Evolutionary conservation across 2,888 invertebrate genomes (phyloP).

Genomic region (Leptopilina syphax): DNA sequence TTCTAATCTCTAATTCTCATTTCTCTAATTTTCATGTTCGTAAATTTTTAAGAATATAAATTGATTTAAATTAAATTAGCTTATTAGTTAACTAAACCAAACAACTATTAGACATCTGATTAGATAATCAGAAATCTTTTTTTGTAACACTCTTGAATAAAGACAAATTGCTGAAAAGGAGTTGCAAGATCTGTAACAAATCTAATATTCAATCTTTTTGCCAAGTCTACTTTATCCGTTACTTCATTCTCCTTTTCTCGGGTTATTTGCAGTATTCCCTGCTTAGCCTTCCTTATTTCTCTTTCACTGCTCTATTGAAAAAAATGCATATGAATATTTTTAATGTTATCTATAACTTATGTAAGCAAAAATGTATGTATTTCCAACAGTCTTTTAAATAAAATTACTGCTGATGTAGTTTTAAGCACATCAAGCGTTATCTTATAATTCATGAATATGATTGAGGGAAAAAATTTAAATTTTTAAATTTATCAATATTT

Average conservation of each 20-base stretch:
- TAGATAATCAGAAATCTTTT: too few relatives aligned
- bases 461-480: too few relatives aligned
- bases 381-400: not conserved
- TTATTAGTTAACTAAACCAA: too few relatives aligned
- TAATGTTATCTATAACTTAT: not conserved
- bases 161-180: not conserved
- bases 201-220: not conserved
- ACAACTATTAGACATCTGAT: too few relatives aligned
- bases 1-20: too few relatives aligned
- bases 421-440: too few relatives aligned
- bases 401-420: too few relatives aligned
- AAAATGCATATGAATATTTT: not conserved
- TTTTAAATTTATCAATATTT: too few relatives aligned
- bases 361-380: not conserved
- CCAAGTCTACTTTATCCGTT: not conserved
- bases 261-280: not conserved
- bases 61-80: too few relatives aligned
- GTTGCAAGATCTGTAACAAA: not conserved
- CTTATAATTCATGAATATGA: too few relatives aligned
- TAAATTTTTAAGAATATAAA: too few relatives aligned
- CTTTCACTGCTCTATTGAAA: not conserved
- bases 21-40: too few relatives aligned
- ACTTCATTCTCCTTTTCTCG: not conserved
- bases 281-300: not conserved
- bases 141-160: not conserved